Evolutionary conservation across 2,113 vertebrate species (phyloP).

Genomic region (Cercocebus atys): DNA sequence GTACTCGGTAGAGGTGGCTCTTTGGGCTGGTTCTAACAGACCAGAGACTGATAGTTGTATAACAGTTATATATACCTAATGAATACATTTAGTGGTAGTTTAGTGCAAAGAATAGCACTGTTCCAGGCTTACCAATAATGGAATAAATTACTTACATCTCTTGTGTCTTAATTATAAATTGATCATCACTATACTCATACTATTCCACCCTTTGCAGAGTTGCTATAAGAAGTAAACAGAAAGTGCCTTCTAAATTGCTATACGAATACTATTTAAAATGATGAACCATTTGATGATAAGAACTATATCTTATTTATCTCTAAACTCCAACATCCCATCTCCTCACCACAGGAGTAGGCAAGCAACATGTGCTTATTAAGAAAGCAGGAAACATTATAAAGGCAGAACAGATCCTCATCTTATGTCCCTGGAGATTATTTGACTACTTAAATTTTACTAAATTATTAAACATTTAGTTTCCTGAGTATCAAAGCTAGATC

Average conservation of each 20-base stretch:
- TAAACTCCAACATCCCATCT: background rate
- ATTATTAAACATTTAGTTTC: background rate
- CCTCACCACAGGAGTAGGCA: background rate
- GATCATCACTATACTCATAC: background rate
- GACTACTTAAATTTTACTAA: background rate
- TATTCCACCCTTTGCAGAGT: background rate
- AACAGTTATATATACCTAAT: background rate
- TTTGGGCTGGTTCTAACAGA: background rate
- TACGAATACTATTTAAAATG: background rate
- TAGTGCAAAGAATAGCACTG: background rate
- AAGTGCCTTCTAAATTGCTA: background rate
- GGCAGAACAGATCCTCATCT: background rate
- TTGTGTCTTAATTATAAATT: background rate
- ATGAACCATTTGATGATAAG: background rate
- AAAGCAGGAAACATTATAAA: background rate
- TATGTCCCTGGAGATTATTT: background rate
- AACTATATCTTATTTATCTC: background rate
- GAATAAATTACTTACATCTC: background rate
- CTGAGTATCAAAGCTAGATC: background rate
- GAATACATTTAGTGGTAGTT: background rate
- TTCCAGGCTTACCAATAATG: background rate
- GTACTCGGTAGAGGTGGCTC: background rate
- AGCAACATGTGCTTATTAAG: background rate
- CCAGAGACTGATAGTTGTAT: background rate
- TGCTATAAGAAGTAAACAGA: background rate